Conservation (phyloP, 2,797 vertebrate genomes). For the Tauraco hartlaubi region DNA sequence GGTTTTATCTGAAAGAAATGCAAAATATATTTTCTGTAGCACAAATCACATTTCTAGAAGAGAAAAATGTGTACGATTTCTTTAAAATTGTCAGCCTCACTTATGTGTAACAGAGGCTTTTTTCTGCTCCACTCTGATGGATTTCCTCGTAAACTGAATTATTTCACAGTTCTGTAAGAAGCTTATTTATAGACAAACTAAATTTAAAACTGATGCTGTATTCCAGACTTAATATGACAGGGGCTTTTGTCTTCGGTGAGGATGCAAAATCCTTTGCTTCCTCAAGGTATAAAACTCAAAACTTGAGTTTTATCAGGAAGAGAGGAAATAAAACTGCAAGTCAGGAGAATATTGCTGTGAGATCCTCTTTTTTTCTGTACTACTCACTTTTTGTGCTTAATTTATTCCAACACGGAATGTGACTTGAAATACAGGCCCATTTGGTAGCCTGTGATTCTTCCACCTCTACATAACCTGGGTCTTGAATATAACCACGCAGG, state of each 20-base stretch:
- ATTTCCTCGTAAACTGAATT: neutral
- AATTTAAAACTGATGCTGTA: conserved; percentile 3
- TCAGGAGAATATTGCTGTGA: neutral
- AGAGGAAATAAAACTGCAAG: neutral
- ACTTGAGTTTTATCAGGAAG: neutral
- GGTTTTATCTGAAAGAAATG: neutral
- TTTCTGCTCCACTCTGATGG: neutral
- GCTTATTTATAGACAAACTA: neutral
- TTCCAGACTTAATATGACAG: neutral
- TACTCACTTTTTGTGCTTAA: neutral
- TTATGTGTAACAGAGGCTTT: neutral
- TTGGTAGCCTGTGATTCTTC: neutral
- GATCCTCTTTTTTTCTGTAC: neutral
- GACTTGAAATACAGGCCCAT: neutral
- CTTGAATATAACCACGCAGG: neutral
- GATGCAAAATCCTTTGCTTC: neutral
- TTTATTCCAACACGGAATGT: neutral
- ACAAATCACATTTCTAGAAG: neutral
- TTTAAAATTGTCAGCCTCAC: neutral
- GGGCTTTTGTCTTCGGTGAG: neutral
- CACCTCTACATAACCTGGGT: neutral
- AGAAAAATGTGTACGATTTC: neutral
- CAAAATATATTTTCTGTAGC: neutral
- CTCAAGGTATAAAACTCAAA: neutral
- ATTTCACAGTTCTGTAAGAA: neutral